Evolutionary conservation across 2,113 vertebrate species (phyloP), one percentile per base, ranked within the genome.

Genomic region (Syngnathus scovelli): DNA sequence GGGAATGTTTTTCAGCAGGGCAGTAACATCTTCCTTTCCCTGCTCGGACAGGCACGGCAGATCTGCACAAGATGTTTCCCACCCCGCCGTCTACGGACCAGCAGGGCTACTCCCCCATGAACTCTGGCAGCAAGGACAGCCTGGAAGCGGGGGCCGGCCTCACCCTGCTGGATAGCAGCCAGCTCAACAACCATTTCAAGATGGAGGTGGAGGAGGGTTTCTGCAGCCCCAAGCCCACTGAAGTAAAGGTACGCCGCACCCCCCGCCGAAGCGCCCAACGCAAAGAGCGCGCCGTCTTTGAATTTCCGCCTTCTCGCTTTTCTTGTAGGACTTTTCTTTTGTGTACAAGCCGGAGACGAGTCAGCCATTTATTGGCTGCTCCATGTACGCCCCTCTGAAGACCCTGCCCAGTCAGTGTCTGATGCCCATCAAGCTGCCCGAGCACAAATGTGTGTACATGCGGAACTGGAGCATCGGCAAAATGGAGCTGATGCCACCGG

Each of bases 41-140:
- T 69, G 27, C 27, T 3, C 27, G 18, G 74, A 1, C 75, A 98
- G 96, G 94, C 84, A 95, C 95, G 84, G 97, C 93, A 83, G 97
- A 99, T 90, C 93, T 99, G 84, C 94, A 96, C 85, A 94, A 96
- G 89, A 98, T 98, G 95, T 99, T 96, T 84, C 97, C 97, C 74
- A 99, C 97, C 33, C 97, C 97, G n/a, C 97, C 97, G 2, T 99
- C 97, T 33, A 81, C 97, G 86, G 97, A 99, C 84, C 96, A 96
- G 54, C 96, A 96, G 91, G 95, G 96, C 19, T 98, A 95, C 91
- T 99, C 97, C 73, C 97, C 97, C 38, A 98, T 98, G 95, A 98
- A 98, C 90, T 93, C 95, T 71, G 94, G 95, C 83, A 94, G 92
- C 76, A 98, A 98, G 83, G 95, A 98, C 58, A 94, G 90, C 71